A percentile compares a stretch with the other conserved stretches of the same genome.
Evolutionary conservation across 2,113 vertebrate genomes (phyloP).

Genomic region (Orthonyx spaldingii): DNA sequence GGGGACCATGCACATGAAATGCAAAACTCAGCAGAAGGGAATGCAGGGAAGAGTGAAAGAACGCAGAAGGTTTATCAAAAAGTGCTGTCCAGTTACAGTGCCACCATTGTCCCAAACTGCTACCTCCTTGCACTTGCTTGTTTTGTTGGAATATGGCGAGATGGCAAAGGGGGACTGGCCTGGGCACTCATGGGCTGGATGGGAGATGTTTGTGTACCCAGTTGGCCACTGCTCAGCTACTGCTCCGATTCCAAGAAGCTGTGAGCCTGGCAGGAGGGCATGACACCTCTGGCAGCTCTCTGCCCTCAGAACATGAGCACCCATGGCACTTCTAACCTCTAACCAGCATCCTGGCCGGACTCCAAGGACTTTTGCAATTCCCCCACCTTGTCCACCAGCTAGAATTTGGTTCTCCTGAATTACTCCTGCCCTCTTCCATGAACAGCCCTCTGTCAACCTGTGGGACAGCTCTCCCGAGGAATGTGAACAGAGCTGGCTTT

Average conservation of each 20-base stretch:
- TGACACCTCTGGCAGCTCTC: background rate
- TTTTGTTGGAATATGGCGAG: fast-evolving
- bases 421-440: background rate
- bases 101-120: background rate
- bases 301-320: background rate
- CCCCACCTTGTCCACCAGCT: background rate
- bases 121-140: background rate
- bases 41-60: background rate
- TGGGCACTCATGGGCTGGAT: background rate
- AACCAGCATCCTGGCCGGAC: fast-evolving
- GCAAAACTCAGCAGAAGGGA: background rate
- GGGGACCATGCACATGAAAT: background rate
- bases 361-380: background rate
- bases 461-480: background rate
- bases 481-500: background rate
- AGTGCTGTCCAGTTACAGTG: background rate
- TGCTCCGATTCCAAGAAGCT: fast-evolving
- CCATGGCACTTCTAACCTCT: background rate
- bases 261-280: background rate
- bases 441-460: background rate
- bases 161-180: background rate
- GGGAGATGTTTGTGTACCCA: background rate
- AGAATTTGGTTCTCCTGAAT: background rate
- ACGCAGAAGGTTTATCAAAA: background rate
- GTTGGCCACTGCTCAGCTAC: background rate